Conservation (phyloP, 2,113 vertebrate species). For the Acinonyx jubatus region DNA sequence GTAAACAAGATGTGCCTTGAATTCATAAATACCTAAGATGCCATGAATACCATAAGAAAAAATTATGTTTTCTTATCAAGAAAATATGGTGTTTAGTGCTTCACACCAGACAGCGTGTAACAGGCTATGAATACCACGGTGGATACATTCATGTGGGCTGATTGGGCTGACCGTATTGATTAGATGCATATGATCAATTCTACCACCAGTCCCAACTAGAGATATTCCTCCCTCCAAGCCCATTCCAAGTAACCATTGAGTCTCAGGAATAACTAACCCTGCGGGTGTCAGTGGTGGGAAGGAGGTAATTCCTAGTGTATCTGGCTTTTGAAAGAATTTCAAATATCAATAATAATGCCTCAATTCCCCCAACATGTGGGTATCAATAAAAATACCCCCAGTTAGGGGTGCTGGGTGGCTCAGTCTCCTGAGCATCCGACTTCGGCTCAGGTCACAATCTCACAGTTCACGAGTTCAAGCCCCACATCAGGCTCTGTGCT, state of each 20-base stretch:
- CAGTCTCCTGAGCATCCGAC: no score
- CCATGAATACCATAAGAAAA: background rate
- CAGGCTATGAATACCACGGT: background rate
- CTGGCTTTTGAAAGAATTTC: background rate
- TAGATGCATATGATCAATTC: rapidly evolving
- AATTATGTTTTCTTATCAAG: background rate
- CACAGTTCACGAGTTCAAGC: no score
- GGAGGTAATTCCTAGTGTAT: background rate
- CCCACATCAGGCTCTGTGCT: no score
- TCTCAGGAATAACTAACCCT: background rate
- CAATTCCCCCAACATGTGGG: background rate
- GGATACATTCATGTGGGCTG: background rate
- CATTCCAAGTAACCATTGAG: background rate
- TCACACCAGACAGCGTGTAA: background rate
- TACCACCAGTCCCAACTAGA: background rate
- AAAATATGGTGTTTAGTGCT: background rate
- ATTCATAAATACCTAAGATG: background rate
- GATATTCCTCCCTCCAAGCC: rapidly evolving
- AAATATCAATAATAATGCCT: background rate
- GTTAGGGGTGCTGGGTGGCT: background rate
- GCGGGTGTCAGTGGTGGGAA: background rate
- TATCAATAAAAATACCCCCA: background rate
- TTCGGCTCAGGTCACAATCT: no score
- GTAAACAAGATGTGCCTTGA: background rate
- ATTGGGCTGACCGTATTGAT: background rate